A percentile compares a stretch with the other conserved stretches of the same genome.
These are phyloP conservation scores for Varroa destructor DNA, from an alignment of 1,140 invertebrate species.

Conservation along the genomic window DNA sequence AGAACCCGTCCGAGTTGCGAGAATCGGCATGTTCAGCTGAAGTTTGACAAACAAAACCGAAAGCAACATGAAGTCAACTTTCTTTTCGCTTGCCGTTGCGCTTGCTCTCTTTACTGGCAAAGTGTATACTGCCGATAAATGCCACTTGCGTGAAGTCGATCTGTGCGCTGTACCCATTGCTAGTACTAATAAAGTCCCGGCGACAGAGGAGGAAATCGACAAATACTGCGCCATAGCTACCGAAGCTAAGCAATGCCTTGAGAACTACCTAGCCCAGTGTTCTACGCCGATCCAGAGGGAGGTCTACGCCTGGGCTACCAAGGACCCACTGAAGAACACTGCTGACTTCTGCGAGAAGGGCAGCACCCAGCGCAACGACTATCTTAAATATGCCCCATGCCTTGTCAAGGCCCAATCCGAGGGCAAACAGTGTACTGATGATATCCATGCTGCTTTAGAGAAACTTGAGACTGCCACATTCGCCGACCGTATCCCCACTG, in stretches of 20 bases:
- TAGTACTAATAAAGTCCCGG: not conserved
- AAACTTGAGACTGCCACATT: conserved; percentile 22
- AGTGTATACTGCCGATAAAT: conserved; percentile 22
- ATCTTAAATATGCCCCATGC: conserved; percentile 33
- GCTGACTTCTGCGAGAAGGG: conserved; percentile 35
- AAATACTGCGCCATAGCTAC: not conserved
- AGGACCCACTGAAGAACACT: conserved; percentile 34
- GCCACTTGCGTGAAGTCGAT: conserved; percentile 36
- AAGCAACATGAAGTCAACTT: too few species aligned
- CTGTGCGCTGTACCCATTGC: conserved; percentile 31
- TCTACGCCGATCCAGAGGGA: conserved; percentile 37
- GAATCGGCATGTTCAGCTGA: too few species aligned
- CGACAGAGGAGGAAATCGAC: conserved; percentile 11
- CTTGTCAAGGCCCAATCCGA: conserved; percentile 19
- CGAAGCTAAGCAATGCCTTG: conserved; percentile 33
- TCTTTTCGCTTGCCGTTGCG: too few species aligned
- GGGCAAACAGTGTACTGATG: conserved; percentile 6
- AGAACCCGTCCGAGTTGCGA: too few species aligned
- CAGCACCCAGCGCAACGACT: conserved; percentile 23
- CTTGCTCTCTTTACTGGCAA: too few species aligned
- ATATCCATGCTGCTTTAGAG: conserved; percentile 4
- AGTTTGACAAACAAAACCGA: too few species aligned
- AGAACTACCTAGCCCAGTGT: conserved; percentile 36
- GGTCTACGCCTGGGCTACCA: conserved; percentile 34
- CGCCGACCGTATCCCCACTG: conserved; percentile 29